Percentiles rank a stretch among this genome's conserved stretches.
Conservation (phyloP, 2,113 vertebrate species). For the Alethe diademata region DNA sequence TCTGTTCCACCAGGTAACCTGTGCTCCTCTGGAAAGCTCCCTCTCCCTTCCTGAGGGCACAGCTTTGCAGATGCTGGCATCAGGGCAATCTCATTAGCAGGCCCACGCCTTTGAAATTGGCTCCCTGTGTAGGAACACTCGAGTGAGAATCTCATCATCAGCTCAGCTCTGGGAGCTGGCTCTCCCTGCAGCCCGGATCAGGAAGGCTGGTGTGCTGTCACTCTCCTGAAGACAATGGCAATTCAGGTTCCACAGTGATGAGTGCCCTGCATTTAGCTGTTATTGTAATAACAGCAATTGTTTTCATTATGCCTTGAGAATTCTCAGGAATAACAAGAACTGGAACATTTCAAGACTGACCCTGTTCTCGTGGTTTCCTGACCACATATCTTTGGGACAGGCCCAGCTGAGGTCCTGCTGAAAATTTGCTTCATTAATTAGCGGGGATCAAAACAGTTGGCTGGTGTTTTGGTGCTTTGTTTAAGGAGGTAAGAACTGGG, state of each 20-base stretch:
- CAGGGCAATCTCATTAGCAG: conserved; percentile 54
- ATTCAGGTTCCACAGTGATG: neutral
- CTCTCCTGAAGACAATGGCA: neutral
- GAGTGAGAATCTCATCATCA: conserved; percentile 33
- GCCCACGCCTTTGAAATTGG: conserved; percentile 43
- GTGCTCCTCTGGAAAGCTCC: conserved; percentile 23
- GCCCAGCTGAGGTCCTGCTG: neutral
- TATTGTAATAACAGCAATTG: neutral
- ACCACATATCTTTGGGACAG: neutral
- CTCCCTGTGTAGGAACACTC: neutral
- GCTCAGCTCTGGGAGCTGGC: neutral
- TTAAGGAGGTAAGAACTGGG: neutral
- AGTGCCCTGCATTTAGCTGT: neutral
- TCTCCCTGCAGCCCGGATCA: neutral
- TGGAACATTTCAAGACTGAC: neutral
- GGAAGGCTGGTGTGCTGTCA: neutral
- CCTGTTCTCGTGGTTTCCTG: neutral
- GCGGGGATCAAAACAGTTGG: neutral
- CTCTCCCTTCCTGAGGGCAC: neutral
- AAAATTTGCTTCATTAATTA: neutral
- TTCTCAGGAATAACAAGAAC: neutral
- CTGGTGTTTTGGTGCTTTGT: neutral
- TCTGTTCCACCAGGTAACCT: conserved; percentile 25
- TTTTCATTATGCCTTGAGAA: neutral
- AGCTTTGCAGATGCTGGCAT: conserved; percentile 40